Evolutionary conservation across 2,113 vertebrate species (phyloP), one percentile per base, ranked within the genome.

Genomic region (Callochromis pleurospilus): DNA sequence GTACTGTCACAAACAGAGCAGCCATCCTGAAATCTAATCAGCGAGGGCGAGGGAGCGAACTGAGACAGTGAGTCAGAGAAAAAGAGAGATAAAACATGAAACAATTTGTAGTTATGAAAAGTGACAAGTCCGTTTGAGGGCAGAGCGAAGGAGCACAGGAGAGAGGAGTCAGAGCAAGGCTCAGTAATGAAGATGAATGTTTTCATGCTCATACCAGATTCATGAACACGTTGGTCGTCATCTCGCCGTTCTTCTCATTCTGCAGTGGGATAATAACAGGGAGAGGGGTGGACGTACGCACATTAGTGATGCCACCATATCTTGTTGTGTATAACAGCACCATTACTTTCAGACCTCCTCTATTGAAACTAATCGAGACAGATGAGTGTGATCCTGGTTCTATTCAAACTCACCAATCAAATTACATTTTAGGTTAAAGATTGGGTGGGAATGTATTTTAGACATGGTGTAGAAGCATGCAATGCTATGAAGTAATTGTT

Each of bases 211-310:
- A 12, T 95, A 97, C 97, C 97, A 97, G 87, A 91, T 98, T 97
- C 97, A 98, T 95, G 90, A 97, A 98, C 73, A 98, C 97, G 70
- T 98, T 98, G 80, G 97, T 98, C 45, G 96, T 98, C 96, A 98
- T 96, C 88, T 98, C 96, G 80, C 96, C 97, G 17, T 98, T 97
- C 89, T 98, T 98, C 89, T 98, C 97, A 7, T 98, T 97, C 98
- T 98, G 93, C 10, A 42, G 81, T 4, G 51, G 26, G 36, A 84
- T 3, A 86, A 10, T 77, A 77, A 93, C 9, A 91, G 36, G 54
- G 19, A 79, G 24, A 53, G n/a, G 36, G 62, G 31, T 10, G 70
- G 15, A 38, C 13, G 14, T 13, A 38, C 1, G 40, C 10, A 65
- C 19, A 85, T 91, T 86, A 92, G 65, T 14, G 12, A 45, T 40